These are phyloP conservation scores for Masnerella sp. DNA, from an alignment of 2,888 invertebrate species.

Conservation along the genomic window DNA sequence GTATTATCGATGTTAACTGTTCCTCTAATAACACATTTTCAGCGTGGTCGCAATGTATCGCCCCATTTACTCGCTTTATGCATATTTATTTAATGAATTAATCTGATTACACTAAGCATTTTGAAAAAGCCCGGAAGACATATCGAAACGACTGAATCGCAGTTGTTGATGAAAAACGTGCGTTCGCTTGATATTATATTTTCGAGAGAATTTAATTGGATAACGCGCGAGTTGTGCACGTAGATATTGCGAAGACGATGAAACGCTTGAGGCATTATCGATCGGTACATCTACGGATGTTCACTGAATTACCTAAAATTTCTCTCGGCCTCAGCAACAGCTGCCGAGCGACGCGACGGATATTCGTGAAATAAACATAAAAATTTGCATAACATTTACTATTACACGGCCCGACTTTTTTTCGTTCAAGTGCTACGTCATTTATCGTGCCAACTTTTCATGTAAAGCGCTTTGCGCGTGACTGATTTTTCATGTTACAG, in stretches of 20 bases:
- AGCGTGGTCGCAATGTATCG: not conserved
- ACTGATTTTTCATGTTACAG: constrained; percentile 20
- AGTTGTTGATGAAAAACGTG: constrained; percentile 14
- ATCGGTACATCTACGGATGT: constrained; percentile 60
- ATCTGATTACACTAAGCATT: too few relatives aligned
- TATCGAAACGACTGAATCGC: too few relatives aligned
- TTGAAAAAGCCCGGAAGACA: too few relatives aligned
- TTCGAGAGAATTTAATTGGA: constrained; percentile 47
- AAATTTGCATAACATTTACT: constrained; percentile 58
- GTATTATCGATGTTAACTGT: not conserved
- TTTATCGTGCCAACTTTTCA: constrained; percentile 27
- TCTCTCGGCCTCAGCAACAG: constrained; percentile 58
- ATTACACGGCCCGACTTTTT: constrained; percentile 42
- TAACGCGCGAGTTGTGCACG: constrained; percentile 37
- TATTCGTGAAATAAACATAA: constrained; percentile 60
- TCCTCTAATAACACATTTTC: not conserved
- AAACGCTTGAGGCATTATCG: constrained; percentile 59
- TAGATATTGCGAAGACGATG: constrained; percentile 56
- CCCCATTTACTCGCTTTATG: not conserved
- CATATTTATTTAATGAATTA: not conserved
- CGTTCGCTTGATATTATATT: constrained; percentile 28
- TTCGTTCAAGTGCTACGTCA: constrained; percentile 33
- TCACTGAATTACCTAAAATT: constrained; percentile 60
- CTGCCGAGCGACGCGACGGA: constrained; percentile 56
- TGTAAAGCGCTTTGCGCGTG: constrained; percentile 22